A percentile compares a stretch with the other conserved stretches of the same genome.
Conservation (phyloP, 2,888 invertebrate species). For the Zeuzera pyrina region DNA sequence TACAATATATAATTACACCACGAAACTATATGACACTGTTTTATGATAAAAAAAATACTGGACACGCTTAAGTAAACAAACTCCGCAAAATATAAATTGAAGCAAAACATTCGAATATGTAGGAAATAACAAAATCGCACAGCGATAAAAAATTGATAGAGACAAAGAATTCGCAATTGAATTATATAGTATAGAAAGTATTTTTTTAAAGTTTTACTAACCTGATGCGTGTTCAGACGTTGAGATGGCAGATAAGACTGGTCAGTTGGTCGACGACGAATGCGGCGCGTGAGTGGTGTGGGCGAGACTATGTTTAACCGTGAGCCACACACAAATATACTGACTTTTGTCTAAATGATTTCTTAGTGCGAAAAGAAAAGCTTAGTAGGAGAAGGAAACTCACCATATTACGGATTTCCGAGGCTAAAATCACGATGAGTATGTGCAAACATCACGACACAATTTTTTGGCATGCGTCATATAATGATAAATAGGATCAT, state of each 20-base stretch:
- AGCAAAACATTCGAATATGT: no score
- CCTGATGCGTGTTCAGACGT: slow-evolving; percentile 60
- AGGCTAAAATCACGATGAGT: no score
- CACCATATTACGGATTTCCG: slow-evolving; percentile 24
- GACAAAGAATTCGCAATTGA: slow-evolving; percentile 7
- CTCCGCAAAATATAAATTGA: no score
- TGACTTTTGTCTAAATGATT: slow-evolving; percentile 63
- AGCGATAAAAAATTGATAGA: slow-evolving; percentile 4
- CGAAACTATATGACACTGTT: slow-evolving; percentile 1
- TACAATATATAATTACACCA: slow-evolving; percentile 27
- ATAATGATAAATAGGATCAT: no score
- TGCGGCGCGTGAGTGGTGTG: slow-evolving; percentile 43
- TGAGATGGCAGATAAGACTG: slow-evolving; percentile 61
- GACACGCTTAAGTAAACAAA: slow-evolving; percentile 13
- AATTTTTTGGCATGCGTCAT: no score
- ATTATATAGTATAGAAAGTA: not conserved
- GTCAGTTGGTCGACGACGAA: slow-evolving; percentile 31
- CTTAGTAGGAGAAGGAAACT: slow-evolving; percentile 19
- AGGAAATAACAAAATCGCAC: slow-evolving; percentile 12
- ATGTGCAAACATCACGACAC: no score
- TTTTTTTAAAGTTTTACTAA: slow-evolving; percentile 36
- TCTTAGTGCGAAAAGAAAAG: slow-evolving; percentile 45
- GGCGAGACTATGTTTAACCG: slow-evolving; percentile 68
- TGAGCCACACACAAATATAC: slow-evolving; percentile 68
- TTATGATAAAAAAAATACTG: slow-evolving; percentile 7